Evolutionary conservation across 2,797 vertebrate genomes (phyloP).

Genomic region (Enteromius anoplus): DNA sequence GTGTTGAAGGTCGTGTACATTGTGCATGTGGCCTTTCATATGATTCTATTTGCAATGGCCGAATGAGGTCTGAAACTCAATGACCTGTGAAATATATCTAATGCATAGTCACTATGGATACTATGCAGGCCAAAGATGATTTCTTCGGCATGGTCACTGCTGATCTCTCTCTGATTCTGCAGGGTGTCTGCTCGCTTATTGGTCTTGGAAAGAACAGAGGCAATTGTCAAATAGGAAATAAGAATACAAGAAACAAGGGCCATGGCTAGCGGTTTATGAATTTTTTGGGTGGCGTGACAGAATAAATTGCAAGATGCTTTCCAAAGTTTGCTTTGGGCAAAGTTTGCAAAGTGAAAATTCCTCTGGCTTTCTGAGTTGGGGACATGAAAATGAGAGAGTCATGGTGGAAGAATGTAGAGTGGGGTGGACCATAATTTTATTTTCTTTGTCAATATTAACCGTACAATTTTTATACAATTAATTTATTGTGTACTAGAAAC

Average conservation of each 20-base stretch:
- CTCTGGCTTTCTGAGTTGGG: neutral
- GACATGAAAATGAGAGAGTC: neutral
- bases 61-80: conserved; percentile 39
- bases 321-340: neutral
- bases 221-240: conserved; percentile 25
- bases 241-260: neutral
- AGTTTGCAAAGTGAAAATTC: neutral
- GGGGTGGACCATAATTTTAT: neutral
- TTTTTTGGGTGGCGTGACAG: conserved; percentile 23
- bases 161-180: conserved; percentile 1
- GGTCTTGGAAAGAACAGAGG: conserved; percentile 15
- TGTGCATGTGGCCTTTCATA: neutral
- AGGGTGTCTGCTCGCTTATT: conserved; percentile 40
- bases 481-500: neutral
- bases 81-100: conserved; percentile 41
- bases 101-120: conserved; percentile 27
- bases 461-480: neutral
- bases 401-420: neutral
- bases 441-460: neutral
- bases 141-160: neutral
- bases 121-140: conserved; percentile 16
- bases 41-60: neutral
- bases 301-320: conserved; percentile 23
- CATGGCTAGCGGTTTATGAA: conserved; percentile 2
- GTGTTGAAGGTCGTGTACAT: conserved; percentile 8